A percentile compares a stretch with the other conserved stretches of the same genome.
Evolutionary conservation across 2,113 vertebrate genomes (phyloP).

Genomic region (Acanthochromis polyacanthus): DNA sequence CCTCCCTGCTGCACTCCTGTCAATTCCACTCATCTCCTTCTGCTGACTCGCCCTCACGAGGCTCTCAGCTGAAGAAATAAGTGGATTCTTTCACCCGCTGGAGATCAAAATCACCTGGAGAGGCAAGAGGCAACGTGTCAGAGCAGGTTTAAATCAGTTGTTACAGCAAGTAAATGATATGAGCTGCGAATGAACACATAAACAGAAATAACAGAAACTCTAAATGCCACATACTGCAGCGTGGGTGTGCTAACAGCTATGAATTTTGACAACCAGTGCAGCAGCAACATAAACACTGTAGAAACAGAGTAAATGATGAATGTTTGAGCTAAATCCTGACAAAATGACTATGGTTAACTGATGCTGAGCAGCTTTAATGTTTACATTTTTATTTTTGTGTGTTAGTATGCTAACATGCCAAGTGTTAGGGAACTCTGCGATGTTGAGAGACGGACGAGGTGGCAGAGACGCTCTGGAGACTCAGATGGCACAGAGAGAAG

Average conservation of each 20-base stretch:
- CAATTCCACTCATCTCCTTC: slow-evolving; percentile 63
- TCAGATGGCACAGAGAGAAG: too few relatives aligned
- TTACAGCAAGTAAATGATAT: not conserved
- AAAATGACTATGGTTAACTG: too few relatives aligned
- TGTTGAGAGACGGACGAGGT: too few relatives aligned
- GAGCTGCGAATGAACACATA: not conserved
- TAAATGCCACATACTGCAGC: not conserved
- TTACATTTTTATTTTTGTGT: not conserved
- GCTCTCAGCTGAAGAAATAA: slow-evolving; percentile 96
- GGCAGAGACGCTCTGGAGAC: too few relatives aligned
- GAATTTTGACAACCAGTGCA: not conserved
- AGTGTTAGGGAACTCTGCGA: too few relatives aligned
- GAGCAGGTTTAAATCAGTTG: slow-evolving; percentile 29
- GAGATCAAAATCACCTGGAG: slow-evolving; percentile 90
- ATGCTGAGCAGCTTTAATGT: too few relatives aligned
- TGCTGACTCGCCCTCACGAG: slow-evolving; percentile 58
- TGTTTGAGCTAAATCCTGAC: too few relatives aligned
- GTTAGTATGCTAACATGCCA: not conserved
- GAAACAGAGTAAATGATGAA: too few relatives aligned
- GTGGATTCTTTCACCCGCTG: slow-evolving; percentile 90
- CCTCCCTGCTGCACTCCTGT: slow-evolving; percentile 53
- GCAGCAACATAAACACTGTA: rapidly evolving
- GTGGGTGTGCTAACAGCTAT: too few relatives aligned
- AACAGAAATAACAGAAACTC: not conserved
- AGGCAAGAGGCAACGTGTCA: slow-evolving; percentile 37